These are phyloP conservation scores for Apaloderma vittatum DNA, from an alignment of 2,113 vertebrate species.

Conservation along the genomic window DNA sequence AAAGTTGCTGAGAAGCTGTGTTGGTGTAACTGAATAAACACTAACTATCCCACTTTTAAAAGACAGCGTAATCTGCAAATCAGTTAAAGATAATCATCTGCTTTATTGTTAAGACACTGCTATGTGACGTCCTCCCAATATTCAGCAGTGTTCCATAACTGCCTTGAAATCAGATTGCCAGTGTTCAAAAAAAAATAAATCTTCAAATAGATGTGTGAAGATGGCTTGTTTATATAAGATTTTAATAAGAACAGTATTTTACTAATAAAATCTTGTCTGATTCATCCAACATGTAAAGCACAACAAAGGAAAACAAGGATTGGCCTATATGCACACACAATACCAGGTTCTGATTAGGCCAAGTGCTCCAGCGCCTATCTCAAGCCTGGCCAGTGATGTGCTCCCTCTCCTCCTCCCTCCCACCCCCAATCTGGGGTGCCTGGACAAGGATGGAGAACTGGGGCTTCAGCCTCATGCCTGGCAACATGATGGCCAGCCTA, in stretches of 20 bases:
- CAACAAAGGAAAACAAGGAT: conserved; percentile 19
- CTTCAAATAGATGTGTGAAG: conserved; percentile 30
- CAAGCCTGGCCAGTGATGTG: not conserved
- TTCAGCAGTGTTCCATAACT: not conserved
- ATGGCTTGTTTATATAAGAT: conserved; percentile 20
- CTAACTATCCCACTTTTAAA: conserved; percentile 31
- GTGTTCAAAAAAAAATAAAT: not conserved
- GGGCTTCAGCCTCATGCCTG: not conserved
- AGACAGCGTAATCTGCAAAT: not conserved
- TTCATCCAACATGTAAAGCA: conserved; percentile 27
- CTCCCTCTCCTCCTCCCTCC: not conserved
- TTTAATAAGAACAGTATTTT: conserved; percentile 47
- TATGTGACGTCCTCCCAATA: not conserved
- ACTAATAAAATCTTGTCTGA: conserved; percentile 36
- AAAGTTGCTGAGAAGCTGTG: conserved; percentile 19
- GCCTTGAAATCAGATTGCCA: conserved; percentile 27
- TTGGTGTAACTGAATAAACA: conserved; percentile 59
- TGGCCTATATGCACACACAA: not conserved
- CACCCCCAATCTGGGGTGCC: not conserved
- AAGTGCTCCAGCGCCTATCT: not conserved
- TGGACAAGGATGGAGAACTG: not conserved
- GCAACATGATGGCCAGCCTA: not conserved
- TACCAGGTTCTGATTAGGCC: not conserved
- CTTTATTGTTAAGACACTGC: conserved; percentile 5
- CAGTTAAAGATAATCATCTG: conserved; percentile 57